These are phyloP conservation scores for Eutolmus rufibarbis DNA, from an alignment of 2,888 invertebrate species.

Conservation along the genomic window DNA sequence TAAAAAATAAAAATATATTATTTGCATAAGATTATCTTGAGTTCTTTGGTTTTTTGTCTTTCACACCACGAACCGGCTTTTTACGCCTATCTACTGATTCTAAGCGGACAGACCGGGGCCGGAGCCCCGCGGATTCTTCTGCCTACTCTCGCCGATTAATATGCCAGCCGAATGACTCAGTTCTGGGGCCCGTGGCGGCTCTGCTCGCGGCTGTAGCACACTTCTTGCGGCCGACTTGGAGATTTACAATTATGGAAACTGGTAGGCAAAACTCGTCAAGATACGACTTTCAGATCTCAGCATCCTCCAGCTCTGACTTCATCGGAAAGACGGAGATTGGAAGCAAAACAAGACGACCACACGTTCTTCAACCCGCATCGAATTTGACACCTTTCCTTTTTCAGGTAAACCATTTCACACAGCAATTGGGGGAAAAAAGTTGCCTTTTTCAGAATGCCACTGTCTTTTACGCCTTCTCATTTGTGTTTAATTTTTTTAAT, in stretches of 20 bases:
- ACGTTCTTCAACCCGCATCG: not conserved
- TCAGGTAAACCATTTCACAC: not conserved
- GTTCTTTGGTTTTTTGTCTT: not conserved
- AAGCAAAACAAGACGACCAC: slow-evolving; percentile 15
- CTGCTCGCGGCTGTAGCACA: not conserved
- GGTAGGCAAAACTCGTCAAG: not conserved
- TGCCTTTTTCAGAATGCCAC: not conserved
- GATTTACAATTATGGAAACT: slow-evolving; percentile 16
- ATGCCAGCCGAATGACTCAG: slow-evolving; percentile 16
- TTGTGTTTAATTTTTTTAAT: too few relatives aligned
- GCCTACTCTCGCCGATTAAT: slow-evolving; percentile 17
- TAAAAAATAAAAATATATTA: not conserved
- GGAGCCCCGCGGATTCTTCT: not conserved
- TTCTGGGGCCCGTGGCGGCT: not conserved
- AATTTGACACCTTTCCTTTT: slow-evolving; percentile 18
- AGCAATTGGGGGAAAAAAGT: not conserved
- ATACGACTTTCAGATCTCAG: not conserved
- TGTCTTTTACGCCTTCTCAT: not conserved
- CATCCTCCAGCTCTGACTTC: not conserved
- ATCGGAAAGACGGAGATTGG: not conserved
- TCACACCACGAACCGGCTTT: not conserved
- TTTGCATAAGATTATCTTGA: slow-evolving; percentile 6
- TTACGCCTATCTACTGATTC: not conserved
- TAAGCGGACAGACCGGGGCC: not conserved
- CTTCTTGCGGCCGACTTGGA: not conserved